Evolutionary conservation across 37 sponge, comb jelly and placozoan species (phyloP), one percentile per base, ranked within the genome.

Genomic region (Hexactinellida sp.): DNA sequence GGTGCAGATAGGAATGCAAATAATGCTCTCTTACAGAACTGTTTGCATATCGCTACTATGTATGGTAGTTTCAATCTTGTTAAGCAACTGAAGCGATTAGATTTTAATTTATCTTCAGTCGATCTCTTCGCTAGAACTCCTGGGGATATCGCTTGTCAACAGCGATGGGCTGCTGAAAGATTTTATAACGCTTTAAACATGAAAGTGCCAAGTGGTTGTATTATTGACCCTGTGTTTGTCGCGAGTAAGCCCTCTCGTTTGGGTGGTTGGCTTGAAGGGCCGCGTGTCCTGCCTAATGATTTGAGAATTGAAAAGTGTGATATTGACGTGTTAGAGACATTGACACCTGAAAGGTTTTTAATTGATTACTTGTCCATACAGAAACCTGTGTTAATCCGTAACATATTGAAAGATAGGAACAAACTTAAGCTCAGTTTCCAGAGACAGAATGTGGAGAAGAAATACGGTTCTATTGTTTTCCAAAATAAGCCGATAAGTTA

Each of bases 121-220:
- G 93, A 95, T 84, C 85, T 87, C 37, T 90, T 91, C 82, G 90
- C 89, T 47, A 84, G 89, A 37, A 93, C 96, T 25, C 92, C 96
- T 35, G 38, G 93, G 7, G 88, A 91, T 21, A 37, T 93, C 19
- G 96, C 93, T 10, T 95, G 96, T 85, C 95, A 95, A n/a, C 83
- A 82, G 5, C 51, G 89, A 1, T 92, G 92, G 92, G 54, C 87
- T 55, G 90, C 90, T 1, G 83, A 86, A 36, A 83, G 38, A 25
- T 86, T 95, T 52, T 86, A 88, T 0, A 55, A 36, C 36, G 87
- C 88, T 1, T 37, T 92, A 21, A 38, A 55, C 7, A n/a, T 38
- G 23, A 24, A 83, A 24, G 21, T 92, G 10, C 90, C 93, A 36
- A 76, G 36, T 0, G 37, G 51, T 24, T 92, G 92, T 38, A 87